These are phyloP conservation scores for Coregonus suidteri DNA, from an alignment of 2,797 vertebrate species.

Conservation along the genomic window DNA sequence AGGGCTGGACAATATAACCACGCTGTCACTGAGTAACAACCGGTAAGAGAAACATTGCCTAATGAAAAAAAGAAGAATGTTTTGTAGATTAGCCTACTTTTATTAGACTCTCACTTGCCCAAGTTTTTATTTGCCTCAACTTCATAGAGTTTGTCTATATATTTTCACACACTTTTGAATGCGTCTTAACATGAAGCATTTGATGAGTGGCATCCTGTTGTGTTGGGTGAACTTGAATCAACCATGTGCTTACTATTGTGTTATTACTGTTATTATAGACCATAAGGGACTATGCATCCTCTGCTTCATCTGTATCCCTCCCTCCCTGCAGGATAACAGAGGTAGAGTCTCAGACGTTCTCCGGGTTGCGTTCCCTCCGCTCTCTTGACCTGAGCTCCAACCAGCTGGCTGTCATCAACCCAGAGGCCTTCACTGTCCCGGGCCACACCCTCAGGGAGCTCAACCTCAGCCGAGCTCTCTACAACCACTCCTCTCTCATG, in stretches of 20 bases:
- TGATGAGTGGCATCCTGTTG: not conserved
- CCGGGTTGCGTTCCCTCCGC: constrained; percentile 69
- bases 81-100: not conserved
- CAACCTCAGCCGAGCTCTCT: constrained; percentile 79
- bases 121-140: not conserved
- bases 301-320: not conserved
- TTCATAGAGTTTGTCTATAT: not conserved
- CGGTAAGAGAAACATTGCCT: constrained; percentile 61
- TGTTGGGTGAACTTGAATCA: not conserved
- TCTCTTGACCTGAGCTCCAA: constrained; percentile 80
- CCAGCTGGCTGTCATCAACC: constrained; percentile 74
- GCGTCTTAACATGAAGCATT: not conserved
- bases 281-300: not conserved
- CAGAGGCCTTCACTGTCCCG: constrained; percentile 70
- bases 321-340: constrained; percentile 65
- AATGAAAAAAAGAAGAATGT: too few relatives aligned
- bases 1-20: constrained; percentile 77
- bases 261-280: not conserved
- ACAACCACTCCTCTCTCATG: constrained; percentile 69
- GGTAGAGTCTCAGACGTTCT: constrained; percentile 73
- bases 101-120: not conserved
- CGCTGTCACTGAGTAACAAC: constrained; percentile 79
- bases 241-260: not conserved
- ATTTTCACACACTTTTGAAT: not conserved
- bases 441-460: constrained; percentile 74